Evolutionary conservation across 1,140 invertebrate genomes (phyloP), one percentile per base, ranked within the genome.

Genomic region (Calosoma granatense): DNA sequence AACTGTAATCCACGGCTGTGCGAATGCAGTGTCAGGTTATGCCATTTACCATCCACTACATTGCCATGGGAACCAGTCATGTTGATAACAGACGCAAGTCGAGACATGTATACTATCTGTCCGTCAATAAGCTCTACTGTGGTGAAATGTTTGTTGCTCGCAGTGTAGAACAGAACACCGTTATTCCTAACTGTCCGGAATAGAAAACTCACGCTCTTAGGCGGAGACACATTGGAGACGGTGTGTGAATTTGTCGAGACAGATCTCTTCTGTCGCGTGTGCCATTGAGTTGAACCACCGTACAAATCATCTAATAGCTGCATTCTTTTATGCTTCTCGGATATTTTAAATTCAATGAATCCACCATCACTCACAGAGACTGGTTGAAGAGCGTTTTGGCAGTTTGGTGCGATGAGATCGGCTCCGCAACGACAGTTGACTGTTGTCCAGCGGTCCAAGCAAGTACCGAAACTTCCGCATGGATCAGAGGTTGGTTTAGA

Each of bases 101-200:
- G 81, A 1, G 90, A 92, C 1, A 79, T 81, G 65, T 92, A 92
- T 9, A 81, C 75, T 6, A 92, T 71, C 58, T 83, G 82, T 1
- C 88, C 88, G 47, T 80, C 77, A 21, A 73, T 70, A 64, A 92
- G 77, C 74, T 92, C 85, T 52, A 94, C 70, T 1, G 88, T 79
- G 14, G 92, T 94, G 66, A 83, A 93, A 72, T 94, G 89, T 67
- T 91, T 89, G 65, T 92, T 90, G 2, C 87, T 92, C 0, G 87
- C 88, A 0, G 87, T 80, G 66, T 90, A 89, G 55, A 95, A 77
- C 1, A 97, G 67, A 11, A 94, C 73, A 6, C 90, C 92, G 65
- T 88, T 79, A 26, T 78, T 74, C 65, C 82, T 81, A 1, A 84
- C 77, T 0, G 92, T 94, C 64, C 88, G 78, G 65, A 96, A 93